These are phyloP conservation scores for Sylvilagus floridanus DNA, from an alignment of 2,797 vertebrate species.

Conservation along the genomic window DNA sequence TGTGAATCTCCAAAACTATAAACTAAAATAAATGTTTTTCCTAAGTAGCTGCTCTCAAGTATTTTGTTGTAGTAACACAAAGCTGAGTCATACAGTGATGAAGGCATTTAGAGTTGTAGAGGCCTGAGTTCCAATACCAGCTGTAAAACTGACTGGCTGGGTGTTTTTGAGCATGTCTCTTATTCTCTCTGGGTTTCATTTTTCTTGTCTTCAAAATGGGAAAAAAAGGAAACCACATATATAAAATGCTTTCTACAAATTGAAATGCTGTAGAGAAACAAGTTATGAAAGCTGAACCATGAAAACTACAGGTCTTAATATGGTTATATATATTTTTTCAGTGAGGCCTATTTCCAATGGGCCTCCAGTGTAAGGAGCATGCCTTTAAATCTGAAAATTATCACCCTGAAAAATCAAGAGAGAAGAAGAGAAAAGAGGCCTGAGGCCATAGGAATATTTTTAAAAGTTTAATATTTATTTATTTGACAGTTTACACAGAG, in stretches of 20 bases:
- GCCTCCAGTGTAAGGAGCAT: background rate
- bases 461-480: too few relatives aligned
- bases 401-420: slow-evolving; percentile 44
- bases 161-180: slow-evolving; percentile 30
- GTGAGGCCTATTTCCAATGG: background rate
- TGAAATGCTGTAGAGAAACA: slow-evolving; percentile 33
- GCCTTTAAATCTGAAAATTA: slow-evolving; percentile 56
- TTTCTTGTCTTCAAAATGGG: background rate
- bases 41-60: too few relatives aligned
- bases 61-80: too few relatives aligned
- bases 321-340: background rate
- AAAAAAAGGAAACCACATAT: background rate
- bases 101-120: background rate
- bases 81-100: background rate
- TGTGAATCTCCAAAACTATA: too few relatives aligned
- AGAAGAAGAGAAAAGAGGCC: background rate
- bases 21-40: too few relatives aligned
- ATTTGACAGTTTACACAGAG: too few relatives aligned
- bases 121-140: background rate
- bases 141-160: background rate
- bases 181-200: background rate
- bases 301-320: background rate
- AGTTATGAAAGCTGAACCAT: background rate
- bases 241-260: background rate
- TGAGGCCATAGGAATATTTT: background rate